Percentiles rank a stretch among this genome's conserved stretches.
phyloP scores from a whole-genome alignment of 2,888 invertebrate genomes.

The Cheilosia pagana region DNA sequence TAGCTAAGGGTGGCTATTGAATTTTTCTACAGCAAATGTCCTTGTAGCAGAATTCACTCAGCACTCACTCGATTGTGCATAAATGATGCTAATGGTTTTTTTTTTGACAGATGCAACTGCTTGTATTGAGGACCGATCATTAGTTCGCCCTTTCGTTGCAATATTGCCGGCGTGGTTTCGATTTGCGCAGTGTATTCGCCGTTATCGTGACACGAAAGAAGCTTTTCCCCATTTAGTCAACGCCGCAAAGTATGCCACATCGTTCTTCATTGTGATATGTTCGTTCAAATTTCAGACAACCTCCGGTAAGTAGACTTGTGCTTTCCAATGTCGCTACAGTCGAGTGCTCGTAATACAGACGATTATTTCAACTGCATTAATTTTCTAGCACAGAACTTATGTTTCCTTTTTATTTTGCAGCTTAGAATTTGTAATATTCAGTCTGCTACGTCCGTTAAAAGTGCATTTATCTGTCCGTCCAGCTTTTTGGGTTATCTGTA shows the following conservation, averaged over 20 bases:
- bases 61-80: too few species aligned
- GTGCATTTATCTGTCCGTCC: too few species aligned
- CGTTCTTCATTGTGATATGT: slow-evolving; percentile 93
- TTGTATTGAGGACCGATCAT: slow-evolving; percentile 84
- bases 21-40: not conserved
- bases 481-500: too few species aligned
- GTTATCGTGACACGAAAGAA: slow-evolving; percentile 91
- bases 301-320: slow-evolving; percentile 78
- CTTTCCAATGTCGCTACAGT: not conserved
- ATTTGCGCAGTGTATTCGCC: slow-evolving; percentile 92
- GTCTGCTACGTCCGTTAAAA: too few species aligned
- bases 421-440: too few species aligned
- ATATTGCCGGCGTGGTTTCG: slow-evolving; percentile 94
- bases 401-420: too few species aligned
- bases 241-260: slow-evolving; percentile 95
- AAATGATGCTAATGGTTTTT: not conserved
- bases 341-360: too few species aligned
- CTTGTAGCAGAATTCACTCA: too few species aligned
- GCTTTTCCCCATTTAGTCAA: slow-evolving; percentile 93
- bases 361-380: too few species aligned
- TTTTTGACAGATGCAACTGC: slow-evolving; percentile 83
- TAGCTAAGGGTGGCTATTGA: not conserved
- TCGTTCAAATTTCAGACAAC: slow-evolving; percentile 84
- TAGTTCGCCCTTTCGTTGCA: slow-evolving; percentile 87
- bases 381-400: too few species aligned